Conservation (phyloP, 2,113 vertebrate genomes). For the Rhinichthys klamathensis region DNA sequence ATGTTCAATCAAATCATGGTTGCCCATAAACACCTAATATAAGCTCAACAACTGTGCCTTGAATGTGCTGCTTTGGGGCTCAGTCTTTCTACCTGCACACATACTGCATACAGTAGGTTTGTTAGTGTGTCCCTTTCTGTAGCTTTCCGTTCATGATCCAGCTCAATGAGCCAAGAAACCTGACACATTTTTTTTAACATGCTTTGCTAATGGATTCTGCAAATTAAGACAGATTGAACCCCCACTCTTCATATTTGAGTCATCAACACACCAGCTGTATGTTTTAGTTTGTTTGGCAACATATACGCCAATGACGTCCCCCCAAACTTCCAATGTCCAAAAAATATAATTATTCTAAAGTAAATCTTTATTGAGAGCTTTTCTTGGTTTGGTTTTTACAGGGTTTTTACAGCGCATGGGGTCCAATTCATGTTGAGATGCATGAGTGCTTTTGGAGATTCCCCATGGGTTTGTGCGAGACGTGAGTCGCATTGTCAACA, state of each 20-base stretch:
- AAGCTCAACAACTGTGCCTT: neutral
- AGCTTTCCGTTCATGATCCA: neutral
- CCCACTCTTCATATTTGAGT: neutral
- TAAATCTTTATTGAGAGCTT: neutral
- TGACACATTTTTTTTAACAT: neutral
- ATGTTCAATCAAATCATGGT: neutral
- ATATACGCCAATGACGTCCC: neutral
- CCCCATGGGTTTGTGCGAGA: neutral
- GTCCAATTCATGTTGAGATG: conserved; percentile 22
- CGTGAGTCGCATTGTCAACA: neutral
- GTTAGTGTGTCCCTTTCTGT: neutral
- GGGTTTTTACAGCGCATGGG: neutral
- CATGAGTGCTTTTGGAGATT: conserved; percentile 14
- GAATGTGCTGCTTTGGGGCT: neutral
- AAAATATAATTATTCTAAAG: neutral
- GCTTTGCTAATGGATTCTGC: neutral
- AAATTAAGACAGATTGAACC: conserved; percentile 36
- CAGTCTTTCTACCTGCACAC: neutral
- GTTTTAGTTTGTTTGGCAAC: neutral
- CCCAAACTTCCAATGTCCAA: neutral
- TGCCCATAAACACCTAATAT: neutral
- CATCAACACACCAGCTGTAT: conserved; percentile 14
- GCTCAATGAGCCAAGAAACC: neutral
- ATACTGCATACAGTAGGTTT: neutral
- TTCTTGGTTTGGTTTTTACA: neutral